Base-by-base conservation (phyloP, 1,140 invertebrate genomes). In the Micrasema minimum region DNA sequence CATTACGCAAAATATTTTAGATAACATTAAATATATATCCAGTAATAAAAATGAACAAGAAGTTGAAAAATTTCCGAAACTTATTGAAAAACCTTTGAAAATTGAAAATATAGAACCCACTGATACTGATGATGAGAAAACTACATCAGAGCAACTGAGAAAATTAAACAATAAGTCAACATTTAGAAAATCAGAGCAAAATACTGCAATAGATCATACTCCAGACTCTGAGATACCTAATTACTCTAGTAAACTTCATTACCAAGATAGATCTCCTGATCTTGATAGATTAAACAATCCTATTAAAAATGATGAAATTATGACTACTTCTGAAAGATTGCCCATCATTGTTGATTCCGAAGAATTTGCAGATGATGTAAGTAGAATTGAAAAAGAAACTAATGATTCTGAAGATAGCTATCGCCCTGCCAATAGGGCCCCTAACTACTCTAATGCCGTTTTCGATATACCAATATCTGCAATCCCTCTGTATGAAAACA, bases 1-100 rank as follows among this genome's bases (percentile, higher is more conserved):
- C 9, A 35, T 65, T n/a, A 23, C 55, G 31, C 67, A 69, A 62
- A 69, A 69, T 37, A 51, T 69, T 10, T 50, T 69, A 50, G 37
- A 69, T 31, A 61, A 50, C 45, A 45, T 69, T 3, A 69, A 50
- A 31, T 50, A 37, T 35, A 62, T 62, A 23, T 69, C 67, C n/a
- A 61, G 18, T 10, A 31, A 22, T 11, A n/a, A 68, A 43, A 37
- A 31, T 31, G 35, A 38, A 22, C 10, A 31, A 26, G 66, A 11
- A 41, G 35, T 45, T 31, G 55, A 59, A 22, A 59, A 59, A 59
- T 31, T 38, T 20, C 35, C 14, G 38, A 59, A 41, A 31, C 35
- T 35, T 16, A n/a, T 9, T 31, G 37, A 41, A 12, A 53, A 53
- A 53, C 18, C 7, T 53, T 53, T 14, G 9, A 38, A 22, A 43